Percentiles rank a stretch among this genome's conserved stretches.
phyloP scores from a whole-genome alignment of 1,140 invertebrate genomes.

The Campodea augens region DNA sequence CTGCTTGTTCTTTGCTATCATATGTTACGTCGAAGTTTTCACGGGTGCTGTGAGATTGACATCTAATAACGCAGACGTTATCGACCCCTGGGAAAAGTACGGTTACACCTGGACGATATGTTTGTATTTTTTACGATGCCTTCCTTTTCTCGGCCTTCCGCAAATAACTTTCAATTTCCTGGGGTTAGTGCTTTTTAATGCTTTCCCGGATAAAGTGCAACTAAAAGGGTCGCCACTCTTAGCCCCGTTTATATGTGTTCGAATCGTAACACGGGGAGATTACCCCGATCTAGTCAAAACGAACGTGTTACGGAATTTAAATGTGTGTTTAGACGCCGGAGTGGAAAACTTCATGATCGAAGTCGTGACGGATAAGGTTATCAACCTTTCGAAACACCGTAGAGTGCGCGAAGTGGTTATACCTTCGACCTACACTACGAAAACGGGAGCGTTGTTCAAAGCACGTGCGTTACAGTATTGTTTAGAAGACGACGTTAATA shows the following conservation, averaged over 20 bases:
- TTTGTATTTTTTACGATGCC: conserved; percentile 26
- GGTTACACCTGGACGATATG: conserved; percentile 17
- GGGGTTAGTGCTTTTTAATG: conserved; percentile 33
- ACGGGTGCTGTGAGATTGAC: no score
- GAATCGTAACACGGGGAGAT: conserved; percentile 36
- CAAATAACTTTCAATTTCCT: conserved; percentile 30
- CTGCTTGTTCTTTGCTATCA: no score
- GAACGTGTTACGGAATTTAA: conserved; percentile 34
- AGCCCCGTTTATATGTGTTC: conserved; percentile 36
- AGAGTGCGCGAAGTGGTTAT: no score
- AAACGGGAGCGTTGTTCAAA: no score
- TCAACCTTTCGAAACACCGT: conserved; percentile 22
- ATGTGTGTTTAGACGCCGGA: conserved; percentile 31
- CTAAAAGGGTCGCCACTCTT: conserved; percentile 28
- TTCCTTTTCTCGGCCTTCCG: conserved; percentile 25
- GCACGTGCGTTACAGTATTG: no score
- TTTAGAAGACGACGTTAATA: no score
- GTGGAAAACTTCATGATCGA: conserved; percentile 43
- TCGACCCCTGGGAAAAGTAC: conserved; percentile 19
- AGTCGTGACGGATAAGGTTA: conserved; percentile 35
- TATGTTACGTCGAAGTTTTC: no score
- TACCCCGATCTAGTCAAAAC: conserved; percentile 33
- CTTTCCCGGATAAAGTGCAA: conserved; percentile 31
- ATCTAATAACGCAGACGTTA: no score
- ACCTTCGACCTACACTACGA: no score